Conservation (phyloP, 2,797 vertebrate genomes). For the Numenius phaeopus region DNA sequence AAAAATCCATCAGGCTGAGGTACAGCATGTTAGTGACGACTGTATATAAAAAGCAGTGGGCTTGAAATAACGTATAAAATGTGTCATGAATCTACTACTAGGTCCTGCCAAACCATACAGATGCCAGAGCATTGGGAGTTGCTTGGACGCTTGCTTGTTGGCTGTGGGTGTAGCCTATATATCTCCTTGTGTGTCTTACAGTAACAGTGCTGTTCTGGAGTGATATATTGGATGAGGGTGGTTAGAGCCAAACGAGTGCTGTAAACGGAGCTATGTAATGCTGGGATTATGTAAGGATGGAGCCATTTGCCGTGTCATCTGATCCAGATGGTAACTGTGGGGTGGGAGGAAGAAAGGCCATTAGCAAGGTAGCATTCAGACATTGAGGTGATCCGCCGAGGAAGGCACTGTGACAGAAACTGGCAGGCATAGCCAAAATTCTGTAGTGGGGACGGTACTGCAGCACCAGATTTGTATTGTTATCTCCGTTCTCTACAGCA, state of each 20-base stretch:
- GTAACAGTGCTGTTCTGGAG: neutral
- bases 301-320: neutral
- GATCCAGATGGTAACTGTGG: neutral
- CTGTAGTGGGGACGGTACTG: neutral
- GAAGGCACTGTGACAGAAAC: neutral
- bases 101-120: neutral
- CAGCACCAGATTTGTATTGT: fast-evolving
- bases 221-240: neutral
- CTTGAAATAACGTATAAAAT: neutral
- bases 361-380: neutral
- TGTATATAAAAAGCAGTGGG: neutral
- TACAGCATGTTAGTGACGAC: neutral
- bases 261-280: neutral
- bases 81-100: neutral
- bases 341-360: neutral
- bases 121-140: neutral
- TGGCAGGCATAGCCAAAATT: neutral
- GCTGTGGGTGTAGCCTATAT: neutral
- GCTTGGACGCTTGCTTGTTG: neutral
- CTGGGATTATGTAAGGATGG: neutral
- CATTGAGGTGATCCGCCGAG: neutral
- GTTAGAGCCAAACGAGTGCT: neutral
- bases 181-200: neutral
- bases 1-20: neutral
- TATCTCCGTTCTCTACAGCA: neutral